phyloP scores from a whole-genome alignment of 2,797 vertebrate genomes.

The Crenuchus spilurus region DNA sequence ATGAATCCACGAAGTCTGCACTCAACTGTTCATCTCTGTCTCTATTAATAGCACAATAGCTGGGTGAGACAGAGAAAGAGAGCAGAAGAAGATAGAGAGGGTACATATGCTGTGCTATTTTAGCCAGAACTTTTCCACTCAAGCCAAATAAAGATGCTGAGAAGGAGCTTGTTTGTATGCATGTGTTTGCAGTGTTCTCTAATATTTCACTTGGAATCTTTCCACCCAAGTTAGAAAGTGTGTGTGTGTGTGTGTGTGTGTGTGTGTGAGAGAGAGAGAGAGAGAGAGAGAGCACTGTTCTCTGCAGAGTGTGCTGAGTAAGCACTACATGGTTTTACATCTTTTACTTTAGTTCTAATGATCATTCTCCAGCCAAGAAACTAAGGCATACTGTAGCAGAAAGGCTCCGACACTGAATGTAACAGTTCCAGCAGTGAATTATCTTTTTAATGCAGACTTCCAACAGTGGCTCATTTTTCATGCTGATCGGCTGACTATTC shows the following conservation, averaged over 20 bases:
- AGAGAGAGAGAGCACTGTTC: neutral
- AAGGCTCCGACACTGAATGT: neutral
- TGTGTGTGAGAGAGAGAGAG: too few species aligned
- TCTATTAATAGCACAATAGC: neutral
- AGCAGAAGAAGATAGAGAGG: neutral
- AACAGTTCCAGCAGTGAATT: neutral
- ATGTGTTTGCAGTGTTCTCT: constrained; percentile 8
- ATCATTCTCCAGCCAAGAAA: constrained; percentile 28
- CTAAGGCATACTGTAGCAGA: neutral
- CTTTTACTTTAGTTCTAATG: constrained; percentile 24
- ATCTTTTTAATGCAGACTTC: neutral
- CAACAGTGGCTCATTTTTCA: neutral
- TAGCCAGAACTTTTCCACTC: neutral
- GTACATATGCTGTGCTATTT: neutral
- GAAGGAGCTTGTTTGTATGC: constrained; percentile 3
- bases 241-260: too few species aligned
- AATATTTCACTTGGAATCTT: constrained; percentile 6
- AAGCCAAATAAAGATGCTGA: constrained; percentile 1
- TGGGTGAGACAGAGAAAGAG: neutral
- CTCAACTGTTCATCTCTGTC: neutral
- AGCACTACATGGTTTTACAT: constrained; percentile 12
- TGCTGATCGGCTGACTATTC: neutral
- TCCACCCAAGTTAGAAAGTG: neutral
- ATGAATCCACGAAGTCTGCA: constrained; percentile 4
- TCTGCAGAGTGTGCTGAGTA: constrained; percentile 35